phyloP scores from a whole-genome alignment of 2,888 invertebrate genomes.

The Labia minor region DNA sequence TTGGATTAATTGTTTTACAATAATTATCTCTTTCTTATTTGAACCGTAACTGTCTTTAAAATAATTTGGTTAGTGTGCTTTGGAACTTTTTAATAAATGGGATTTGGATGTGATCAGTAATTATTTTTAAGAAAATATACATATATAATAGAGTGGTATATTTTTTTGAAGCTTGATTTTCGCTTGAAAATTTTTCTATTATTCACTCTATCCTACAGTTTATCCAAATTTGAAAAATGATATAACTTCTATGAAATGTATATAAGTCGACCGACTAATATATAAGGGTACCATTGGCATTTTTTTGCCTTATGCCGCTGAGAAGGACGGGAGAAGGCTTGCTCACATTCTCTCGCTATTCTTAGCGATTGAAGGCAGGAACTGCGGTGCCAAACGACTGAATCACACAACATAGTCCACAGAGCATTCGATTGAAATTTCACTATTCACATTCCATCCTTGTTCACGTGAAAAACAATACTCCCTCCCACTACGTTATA shows the following conservation, averaged over 20 bases:
- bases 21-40: too few species aligned
- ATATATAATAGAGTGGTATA: too few species aligned
- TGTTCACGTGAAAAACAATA: too few species aligned
- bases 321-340: background rate
- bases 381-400: background rate
- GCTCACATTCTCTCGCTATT: background rate
- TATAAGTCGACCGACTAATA: background rate
- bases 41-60: too few species aligned
- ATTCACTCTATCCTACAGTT: background rate
- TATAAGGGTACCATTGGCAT: background rate
- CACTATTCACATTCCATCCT: too few species aligned
- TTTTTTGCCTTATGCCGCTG: background rate
- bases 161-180: background rate
- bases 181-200: background rate
- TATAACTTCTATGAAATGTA: background rate
- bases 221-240: background rate
- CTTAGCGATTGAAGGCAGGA: background rate
- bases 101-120: too few species aligned
- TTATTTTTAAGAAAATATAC: too few species aligned
- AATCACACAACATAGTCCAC: background rate
- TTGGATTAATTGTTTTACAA: too few species aligned
- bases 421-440: background rate
- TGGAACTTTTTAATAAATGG: too few species aligned
- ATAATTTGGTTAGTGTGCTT: too few species aligned
- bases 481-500: too few species aligned